Conservation (phyloP, 2,797 vertebrate species). For the Fistularia commersonii region DNA sequence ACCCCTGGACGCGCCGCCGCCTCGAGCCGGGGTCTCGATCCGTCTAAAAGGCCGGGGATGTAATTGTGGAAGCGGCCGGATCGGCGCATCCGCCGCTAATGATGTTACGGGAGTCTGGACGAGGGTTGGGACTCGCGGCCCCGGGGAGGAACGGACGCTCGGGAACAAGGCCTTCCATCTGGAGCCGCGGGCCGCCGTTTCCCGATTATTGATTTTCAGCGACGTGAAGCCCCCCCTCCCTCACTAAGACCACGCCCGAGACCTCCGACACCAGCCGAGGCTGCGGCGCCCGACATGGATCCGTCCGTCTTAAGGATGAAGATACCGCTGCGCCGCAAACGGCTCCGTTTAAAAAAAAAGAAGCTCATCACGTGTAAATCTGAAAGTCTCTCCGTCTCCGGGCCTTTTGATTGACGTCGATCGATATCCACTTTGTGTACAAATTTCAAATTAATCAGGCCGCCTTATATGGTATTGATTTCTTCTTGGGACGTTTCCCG, state of each 20-base stretch:
- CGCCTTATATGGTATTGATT: conserved; percentile 79
- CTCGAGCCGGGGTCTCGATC: conserved; percentile 46
- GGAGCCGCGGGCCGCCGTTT: too few species aligned
- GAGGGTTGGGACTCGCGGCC: too few species aligned
- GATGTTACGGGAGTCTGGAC: conserved; percentile 73
- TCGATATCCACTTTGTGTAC: conserved; percentile 73
- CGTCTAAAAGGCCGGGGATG: conserved; percentile 59
- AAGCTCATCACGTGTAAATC: conserved; percentile 58
- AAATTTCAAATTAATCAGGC: conserved; percentile 77
- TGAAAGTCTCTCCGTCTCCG: conserved; percentile 51
- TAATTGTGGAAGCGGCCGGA: conserved; percentile 70
- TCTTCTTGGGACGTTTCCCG: conserved; percentile 65
- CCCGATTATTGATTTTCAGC: too few species aligned
- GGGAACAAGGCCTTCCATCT: too few species aligned
- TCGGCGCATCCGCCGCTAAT: conserved; percentile 71
- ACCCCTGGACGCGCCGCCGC: conserved; percentile 37
- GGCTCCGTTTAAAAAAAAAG: conserved; percentile 3
- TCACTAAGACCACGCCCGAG: too few species aligned
- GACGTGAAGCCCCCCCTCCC: too few species aligned
- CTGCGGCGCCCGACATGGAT: too few species aligned
- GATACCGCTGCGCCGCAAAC: too few species aligned
- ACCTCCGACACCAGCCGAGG: too few species aligned
- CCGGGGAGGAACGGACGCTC: too few species aligned
- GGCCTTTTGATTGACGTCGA: conserved; percentile 61
- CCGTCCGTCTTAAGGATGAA: too few species aligned